Base-by-base conservation (phyloP, 2,888 invertebrate species). In the Limnephilus rhombicus region DNA sequence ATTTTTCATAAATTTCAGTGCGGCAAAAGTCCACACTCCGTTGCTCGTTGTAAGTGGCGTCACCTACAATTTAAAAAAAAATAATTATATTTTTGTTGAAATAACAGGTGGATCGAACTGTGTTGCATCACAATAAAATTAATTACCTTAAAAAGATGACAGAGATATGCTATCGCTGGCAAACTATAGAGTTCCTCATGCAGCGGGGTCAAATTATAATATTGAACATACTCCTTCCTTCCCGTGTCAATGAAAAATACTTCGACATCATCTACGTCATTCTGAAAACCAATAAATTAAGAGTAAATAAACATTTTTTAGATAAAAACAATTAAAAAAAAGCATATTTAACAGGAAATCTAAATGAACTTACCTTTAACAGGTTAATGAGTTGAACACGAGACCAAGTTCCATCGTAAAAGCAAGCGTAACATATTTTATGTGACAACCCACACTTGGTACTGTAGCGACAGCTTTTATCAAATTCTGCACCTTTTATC, bases 131-230 rank as follows among this genome's bases (percentile, higher is more conserved):
- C 37, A 83, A n/a, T 4, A n/a, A 83, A 18, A 37, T 9, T 7
- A 37, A 53, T 89, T 31, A 90, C 90, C 53, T 82, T 83, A 45
- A 49, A 29, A 31, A 90, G 83, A 53, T 90, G 90, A 49, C 90
- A 90, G 31, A 34, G 82, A 49, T 83, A 83, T 7, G 90, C 90
- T 18, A 83, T 29, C 15, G 90, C 83, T 31, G 82, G 90, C 18
- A 41, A n/a, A n/a, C n/a, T 37, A 31, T 31, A 82, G 9, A 90
- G 53, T 34, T 90, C 24, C 29, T 15, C 29, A 53, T 53, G n/a
- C 18, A 90, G 83, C 24, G 83, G 82, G 31, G 49, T 49, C n/a
- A 90, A 29, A 83, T 83, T 45, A 31, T n/a, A 83, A n/a, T 29
- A 83, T 15, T 12, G 31, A 13, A 53, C 90, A 29, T 53, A 29